phyloP scores from a whole-genome alignment of 2,888 invertebrate genomes.

The Chrysomela aeneicollis region DNA sequence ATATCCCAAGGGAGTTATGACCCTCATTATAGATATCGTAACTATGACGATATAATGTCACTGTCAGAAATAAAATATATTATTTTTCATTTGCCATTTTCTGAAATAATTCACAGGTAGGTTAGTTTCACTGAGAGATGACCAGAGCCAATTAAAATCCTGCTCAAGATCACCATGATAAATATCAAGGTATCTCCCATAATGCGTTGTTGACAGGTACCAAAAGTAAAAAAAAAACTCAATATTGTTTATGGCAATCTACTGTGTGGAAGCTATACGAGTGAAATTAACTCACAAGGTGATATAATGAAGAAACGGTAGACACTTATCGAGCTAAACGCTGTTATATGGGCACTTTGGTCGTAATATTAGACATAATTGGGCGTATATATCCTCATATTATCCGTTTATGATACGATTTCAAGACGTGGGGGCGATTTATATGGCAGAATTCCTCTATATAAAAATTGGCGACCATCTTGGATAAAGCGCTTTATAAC shows the following conservation, averaged over 20 bases:
- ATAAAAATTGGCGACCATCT: neutral
- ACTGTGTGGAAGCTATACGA: neutral
- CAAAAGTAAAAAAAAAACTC: neutral
- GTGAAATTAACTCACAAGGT: constrained; percentile 10
- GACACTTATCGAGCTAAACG: constrained; percentile 14
- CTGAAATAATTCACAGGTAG: too few relatives aligned
- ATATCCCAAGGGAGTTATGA: too few relatives aligned
- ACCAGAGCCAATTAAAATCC: too few relatives aligned
- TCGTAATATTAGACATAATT: constrained; percentile 13
- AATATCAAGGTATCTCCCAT: neutral
- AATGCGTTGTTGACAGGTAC: neutral
- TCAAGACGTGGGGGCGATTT: neutral
- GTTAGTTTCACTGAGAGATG: too few relatives aligned
- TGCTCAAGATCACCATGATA: too few relatives aligned
- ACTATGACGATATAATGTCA: too few relatives aligned
- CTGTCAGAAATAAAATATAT: too few relatives aligned
- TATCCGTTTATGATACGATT: neutral
- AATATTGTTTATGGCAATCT: neutral
- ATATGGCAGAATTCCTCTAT: neutral
- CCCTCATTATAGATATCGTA: too few relatives aligned
- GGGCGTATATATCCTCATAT: constrained; percentile 1
- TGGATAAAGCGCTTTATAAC: too few relatives aligned
- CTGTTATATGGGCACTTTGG: neutral
- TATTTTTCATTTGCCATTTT: too few relatives aligned
- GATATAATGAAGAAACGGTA: constrained; percentile 21